These are phyloP conservation scores for Drosophila parthenogenetica DNA, from an alignment of 2,888 invertebrate species.

Conservation along the genomic window DNA sequence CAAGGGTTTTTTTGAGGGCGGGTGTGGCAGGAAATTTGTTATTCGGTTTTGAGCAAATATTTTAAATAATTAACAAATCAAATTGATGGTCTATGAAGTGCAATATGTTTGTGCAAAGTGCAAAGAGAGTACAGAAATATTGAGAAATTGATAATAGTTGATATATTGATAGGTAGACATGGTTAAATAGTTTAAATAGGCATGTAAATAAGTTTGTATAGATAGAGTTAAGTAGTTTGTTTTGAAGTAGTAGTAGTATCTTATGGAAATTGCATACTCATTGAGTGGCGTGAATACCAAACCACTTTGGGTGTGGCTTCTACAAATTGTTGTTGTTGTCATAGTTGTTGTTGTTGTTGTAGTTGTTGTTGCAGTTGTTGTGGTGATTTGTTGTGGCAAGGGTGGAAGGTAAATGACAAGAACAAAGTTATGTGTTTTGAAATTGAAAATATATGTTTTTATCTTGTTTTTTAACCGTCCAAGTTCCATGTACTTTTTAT, in stretches of 20 bases:
- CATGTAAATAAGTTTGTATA: conserved; percentile 32
- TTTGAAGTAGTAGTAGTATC: conserved; percentile 32
- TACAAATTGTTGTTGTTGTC: conserved; percentile 54
- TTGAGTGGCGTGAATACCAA: conserved; percentile 84
- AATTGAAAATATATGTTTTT: conserved; percentile 42
- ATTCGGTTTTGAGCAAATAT: conserved; percentile 42
- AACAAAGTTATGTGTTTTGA: conserved; percentile 50
- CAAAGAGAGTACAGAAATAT: conserved; percentile 11
- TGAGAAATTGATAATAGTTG: background rate
- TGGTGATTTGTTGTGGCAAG: conserved; percentile 44
- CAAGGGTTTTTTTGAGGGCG: background rate
- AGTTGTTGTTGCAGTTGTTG: conserved; percentile 46
- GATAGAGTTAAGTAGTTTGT: conserved; percentile 34
- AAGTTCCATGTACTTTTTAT: conserved; percentile 2
- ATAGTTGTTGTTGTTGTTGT: conserved; percentile 50
- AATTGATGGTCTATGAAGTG: conserved; percentile 59
- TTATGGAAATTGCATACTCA: conserved; percentile 82
- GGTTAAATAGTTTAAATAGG: conserved; percentile 9
- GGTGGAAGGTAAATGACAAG: conserved; percentile 45
- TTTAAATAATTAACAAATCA: conserved; percentile 69
- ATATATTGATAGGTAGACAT: conserved; percentile 10
- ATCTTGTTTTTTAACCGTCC: too few relatives aligned
- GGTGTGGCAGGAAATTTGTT: conserved; percentile 16
- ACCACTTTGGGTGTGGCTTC: conserved; percentile 82
- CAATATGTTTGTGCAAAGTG: conserved; percentile 29